Evolutionary conservation across 2,113 vertebrate species (phyloP).

Genomic region (Hypocryptadius cinnamomeus): DNA sequence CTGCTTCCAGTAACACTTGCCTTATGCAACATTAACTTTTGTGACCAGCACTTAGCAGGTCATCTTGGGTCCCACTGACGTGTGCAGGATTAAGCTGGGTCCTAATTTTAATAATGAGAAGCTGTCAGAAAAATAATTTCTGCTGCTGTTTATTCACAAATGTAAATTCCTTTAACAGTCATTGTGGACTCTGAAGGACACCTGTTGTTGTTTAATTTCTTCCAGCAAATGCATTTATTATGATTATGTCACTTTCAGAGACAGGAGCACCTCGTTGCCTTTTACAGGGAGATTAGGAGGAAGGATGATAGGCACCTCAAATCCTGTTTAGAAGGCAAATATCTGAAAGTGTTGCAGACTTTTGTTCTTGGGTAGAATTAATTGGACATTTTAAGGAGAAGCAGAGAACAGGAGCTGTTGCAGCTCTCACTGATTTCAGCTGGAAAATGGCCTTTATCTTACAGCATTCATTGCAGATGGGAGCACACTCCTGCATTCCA

Average conservation of each 20-base stretch:
- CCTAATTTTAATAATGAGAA: conserved; percentile 41
- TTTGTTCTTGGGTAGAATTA: not conserved
- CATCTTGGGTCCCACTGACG: not conserved
- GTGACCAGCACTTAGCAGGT: conserved; percentile 31
- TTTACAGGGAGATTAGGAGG: not conserved
- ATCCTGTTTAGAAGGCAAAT: not conserved
- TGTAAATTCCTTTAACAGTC: conserved; percentile 18
- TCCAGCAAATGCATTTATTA: conserved; percentile 13
- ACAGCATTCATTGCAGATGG: rapidly evolving
- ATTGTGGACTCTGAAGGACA: conserved; percentile 1
- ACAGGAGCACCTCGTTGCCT: not conserved
- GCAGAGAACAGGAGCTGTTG: not conserved
- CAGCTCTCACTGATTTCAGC: not conserved
- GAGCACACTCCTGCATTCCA: not conserved
- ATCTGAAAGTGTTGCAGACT: not conserved
- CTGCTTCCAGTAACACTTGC: not conserved
- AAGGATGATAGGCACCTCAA: not conserved
- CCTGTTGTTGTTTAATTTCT: conserved; percentile 35
- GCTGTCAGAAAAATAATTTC: conserved; percentile 22
- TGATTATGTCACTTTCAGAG: not conserved
- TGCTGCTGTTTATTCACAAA: conserved; percentile 39
- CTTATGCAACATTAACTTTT: not conserved
- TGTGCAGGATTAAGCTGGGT: conserved; percentile 3
- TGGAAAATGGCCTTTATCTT: not conserved
- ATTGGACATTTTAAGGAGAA: not conserved